These are phyloP conservation scores for Vulpes ferrilata DNA, from an alignment of 2,113 vertebrate species.

Conservation along the genomic window DNA sequence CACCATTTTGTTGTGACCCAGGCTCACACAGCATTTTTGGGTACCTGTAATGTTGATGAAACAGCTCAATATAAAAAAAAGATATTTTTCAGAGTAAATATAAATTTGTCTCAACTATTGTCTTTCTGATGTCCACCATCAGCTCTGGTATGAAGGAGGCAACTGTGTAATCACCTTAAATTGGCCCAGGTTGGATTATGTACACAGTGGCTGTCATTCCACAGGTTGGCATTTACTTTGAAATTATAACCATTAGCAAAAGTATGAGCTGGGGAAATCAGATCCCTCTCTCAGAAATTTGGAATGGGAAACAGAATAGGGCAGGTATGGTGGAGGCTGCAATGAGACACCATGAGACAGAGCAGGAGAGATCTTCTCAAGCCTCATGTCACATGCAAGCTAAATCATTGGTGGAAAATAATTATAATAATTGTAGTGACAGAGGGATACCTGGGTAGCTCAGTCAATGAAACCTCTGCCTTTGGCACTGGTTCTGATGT, in stretches of 20 bases:
- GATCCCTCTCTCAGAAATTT: background rate
- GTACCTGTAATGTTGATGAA: background rate
- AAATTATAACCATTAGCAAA: background rate
- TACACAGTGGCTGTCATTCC: background rate
- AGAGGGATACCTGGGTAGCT: background rate
- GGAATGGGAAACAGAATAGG: background rate
- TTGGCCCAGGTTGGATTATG: background rate
- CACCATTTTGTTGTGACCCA: background rate
- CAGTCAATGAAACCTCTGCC: background rate
- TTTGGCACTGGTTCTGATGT: background rate
- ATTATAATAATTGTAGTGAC: background rate
- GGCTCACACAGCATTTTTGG: background rate
- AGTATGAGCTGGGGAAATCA: background rate
- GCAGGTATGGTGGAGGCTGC: background rate
- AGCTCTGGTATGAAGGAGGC: background rate
- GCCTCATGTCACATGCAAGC: background rate
- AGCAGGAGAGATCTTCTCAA: background rate
- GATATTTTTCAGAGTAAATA: background rate
- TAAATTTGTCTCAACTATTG: background rate
- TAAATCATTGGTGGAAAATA: background rate
- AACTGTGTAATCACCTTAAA: background rate
- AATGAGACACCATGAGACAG: background rate
- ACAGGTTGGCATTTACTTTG: background rate
- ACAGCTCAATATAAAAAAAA: background rate
- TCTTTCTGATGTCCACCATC: background rate